Evolutionary conservation across 2,888 invertebrate genomes (phyloP).

Genomic region (Trissolcus japonicus): DNA sequence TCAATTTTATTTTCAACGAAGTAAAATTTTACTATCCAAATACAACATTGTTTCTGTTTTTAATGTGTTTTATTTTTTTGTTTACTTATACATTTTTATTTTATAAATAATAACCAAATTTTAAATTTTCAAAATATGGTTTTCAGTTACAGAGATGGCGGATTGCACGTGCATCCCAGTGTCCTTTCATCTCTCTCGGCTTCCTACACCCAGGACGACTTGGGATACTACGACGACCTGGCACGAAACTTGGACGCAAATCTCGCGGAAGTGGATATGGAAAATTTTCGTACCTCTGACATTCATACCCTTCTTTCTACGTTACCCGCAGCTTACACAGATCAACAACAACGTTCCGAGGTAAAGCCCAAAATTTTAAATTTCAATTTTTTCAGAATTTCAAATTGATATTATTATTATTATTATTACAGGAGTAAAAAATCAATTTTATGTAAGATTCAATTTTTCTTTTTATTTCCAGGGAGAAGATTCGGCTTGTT

Average conservation of each 20-base stretch:
- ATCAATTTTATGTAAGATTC: too few species aligned
- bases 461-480: constrained; percentile 69
- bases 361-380: constrained; percentile 54
- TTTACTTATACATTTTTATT: too few species aligned
- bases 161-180: constrained; percentile 86
- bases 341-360: constrained; percentile 74
- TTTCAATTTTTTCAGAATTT: too few species aligned
- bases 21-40: too few species aligned
- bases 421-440: too few species aligned
- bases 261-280: constrained; percentile 96
- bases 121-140: too few species aligned
- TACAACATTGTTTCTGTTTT: too few species aligned
- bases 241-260: constrained; percentile 94
- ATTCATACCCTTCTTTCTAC: constrained; percentile 91
- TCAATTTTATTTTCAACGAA: too few species aligned
- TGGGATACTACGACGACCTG: constrained; percentile 88
- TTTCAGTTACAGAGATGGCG: constrained; percentile 85
- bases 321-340: constrained; percentile 81
- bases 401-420: too few species aligned
- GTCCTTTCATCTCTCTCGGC: constrained; percentile 88
- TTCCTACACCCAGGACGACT: constrained; percentile 84
- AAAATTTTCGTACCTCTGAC: constrained; percentile 93
- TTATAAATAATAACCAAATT: too few species aligned
- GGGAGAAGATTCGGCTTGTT: constrained; percentile 86
- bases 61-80: too few species aligned